Base-by-base conservation (phyloP, 2,888 invertebrate genomes). In the Aquatica leii region DNA sequence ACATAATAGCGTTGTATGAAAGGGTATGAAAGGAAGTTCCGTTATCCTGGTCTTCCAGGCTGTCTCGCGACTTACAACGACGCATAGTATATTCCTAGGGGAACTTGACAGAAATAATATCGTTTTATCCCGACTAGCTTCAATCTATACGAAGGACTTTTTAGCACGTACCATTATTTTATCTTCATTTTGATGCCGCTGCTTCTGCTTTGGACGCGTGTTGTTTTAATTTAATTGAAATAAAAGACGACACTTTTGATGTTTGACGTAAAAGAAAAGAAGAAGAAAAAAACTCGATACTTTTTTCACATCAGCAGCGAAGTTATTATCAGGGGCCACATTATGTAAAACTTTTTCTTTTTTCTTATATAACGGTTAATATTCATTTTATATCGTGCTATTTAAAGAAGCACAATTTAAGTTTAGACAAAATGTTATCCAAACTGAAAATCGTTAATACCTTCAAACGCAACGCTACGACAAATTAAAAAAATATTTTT, bases 31-130 rank as follows among this genome's bases (percentile, higher is more conserved):
- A 63, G 49, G 63, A 63, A 59, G 63, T 55, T 51, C 56, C 64
- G 59, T 64, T 64, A 64, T 64, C 59, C 64, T 52, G 31, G 64
- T 56, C 53, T 60, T 60, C 60, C 64, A 64, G 60, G 46, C 59
- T 64, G 64, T 59, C 59, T 63, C 55, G 63, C 63, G 63, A 60
- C 59, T 60, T 59, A 60, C 56, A 48, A 59, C 46, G 46, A 20
- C 46, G 46, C n/a, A 51, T 64, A 56, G 52, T 64, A 51, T 64
- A 60, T 64, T 60, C 59, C 56, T 56, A 14, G 59, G 64, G 64
- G 59, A 60, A 56, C 52, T 48, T 51, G 64, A 56, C 56, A 64
- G 64, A 51, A 62, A 63, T 63, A 59, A 63, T 63, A 63, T 63
- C 64, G 64, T 64, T 64, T 64, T 49, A 64, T 59, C 59, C 59